Evolutionary conservation across 2,113 vertebrate genomes (phyloP), one percentile per base, ranked within the genome.

Genomic region (Sprattus sprattus): DNA sequence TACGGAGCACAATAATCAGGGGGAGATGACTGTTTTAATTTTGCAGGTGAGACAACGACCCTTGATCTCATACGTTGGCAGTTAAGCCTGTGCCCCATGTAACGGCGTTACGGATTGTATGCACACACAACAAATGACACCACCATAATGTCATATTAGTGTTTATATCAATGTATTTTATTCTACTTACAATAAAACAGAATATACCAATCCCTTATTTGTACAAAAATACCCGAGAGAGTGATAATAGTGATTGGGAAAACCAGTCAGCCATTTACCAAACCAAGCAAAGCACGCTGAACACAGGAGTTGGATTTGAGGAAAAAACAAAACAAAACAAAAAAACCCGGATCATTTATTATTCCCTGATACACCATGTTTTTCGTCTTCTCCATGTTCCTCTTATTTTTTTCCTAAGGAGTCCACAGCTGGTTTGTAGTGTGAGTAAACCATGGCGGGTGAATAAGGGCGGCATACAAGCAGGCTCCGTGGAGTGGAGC

Each of bases 151-250:
- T 71, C 64, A 71, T 71, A 28, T 13, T 71, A 71, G 64, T 71
- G 64, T 71, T 71, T 71, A 71, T 71, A 71, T 71, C 64, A 71
- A 71, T 13, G 64, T 71, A 28, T 64, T 71, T 71, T 71, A 71
- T 71, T 71, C 64, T 71, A 71, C 64, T 71, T 71, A 71, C 64
- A 71, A 71, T 71, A 71, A 71, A 71, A 28, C 64, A 71, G 64
- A 71, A 71, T 71, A 71, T 71, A 71, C 13, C 64, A 71, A 25
- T 71, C 64, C 64, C 64, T 71, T 71, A 71, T 71, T 71, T 71
- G 64, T 71, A 71, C 64, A 71, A 71, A 71, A 71, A 71, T 71
- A 71, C 64, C 64, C 64, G 64, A 71, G 64, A 71, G 64, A 71
- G 64, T 71, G 64, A 71, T 28, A 71, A 25, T 71, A 71, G 64